phyloP scores from a whole-genome alignment of 2,797 vertebrate species.

The Sebastes ruberrimus region DNA sequence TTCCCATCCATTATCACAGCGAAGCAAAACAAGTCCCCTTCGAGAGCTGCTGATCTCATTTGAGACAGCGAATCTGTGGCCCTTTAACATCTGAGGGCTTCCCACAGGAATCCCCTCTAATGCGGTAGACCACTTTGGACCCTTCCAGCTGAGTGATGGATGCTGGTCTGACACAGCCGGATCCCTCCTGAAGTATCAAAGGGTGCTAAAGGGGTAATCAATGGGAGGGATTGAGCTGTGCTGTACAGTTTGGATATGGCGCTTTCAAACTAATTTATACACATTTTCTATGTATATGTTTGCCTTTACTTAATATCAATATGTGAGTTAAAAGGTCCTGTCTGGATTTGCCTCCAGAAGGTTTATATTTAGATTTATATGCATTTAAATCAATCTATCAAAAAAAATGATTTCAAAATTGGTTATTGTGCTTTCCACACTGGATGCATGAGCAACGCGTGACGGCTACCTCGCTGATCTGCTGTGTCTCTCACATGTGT shows the following conservation, averaged over 20 bases:
- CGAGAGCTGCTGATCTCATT: constrained; percentile 56
- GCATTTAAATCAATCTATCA: background rate
- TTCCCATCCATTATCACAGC: constrained; percentile 42
- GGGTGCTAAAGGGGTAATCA: constrained; percentile 25
- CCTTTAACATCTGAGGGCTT: constrained; percentile 61
- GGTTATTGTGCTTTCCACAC: background rate
- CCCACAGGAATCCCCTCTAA: constrained; percentile 61
- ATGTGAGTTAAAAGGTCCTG: background rate
- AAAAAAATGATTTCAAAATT: background rate
- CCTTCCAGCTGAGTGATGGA: constrained; percentile 63
- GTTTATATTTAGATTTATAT: background rate
- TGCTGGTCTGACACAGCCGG: constrained; percentile 40
- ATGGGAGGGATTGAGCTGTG: constrained; percentile 16
- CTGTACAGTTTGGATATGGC: background rate
- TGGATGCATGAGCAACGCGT: too few relatives aligned
- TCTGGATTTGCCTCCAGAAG: background rate
- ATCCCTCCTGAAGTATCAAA: constrained; percentile 4
- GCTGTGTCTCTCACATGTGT: too few relatives aligned
- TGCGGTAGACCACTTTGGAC: constrained; percentile 48
- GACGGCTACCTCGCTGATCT: too few relatives aligned
- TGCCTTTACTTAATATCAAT: background rate
- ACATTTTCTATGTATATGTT: background rate
- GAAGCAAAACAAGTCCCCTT: constrained; percentile 51
- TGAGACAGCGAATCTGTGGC: constrained; percentile 33
- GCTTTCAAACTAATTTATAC: background rate